phyloP scores from a whole-genome alignment of 2,888 invertebrate species.

The Lordiphosa andalusiaca region DNA sequence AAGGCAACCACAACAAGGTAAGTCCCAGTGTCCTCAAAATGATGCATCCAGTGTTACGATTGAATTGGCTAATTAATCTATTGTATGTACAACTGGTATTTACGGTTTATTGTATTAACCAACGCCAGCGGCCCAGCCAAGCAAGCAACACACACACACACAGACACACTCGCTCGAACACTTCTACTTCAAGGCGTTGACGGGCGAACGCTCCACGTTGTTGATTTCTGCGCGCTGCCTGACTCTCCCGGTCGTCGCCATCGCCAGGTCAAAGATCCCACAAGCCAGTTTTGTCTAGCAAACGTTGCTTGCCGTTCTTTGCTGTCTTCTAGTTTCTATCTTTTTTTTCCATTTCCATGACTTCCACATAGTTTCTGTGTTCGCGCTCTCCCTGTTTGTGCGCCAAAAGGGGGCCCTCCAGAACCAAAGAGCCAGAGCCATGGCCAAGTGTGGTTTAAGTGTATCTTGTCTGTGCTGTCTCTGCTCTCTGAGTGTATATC shows the following conservation, averaged over 20 bases:
- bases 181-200: conserved; percentile 51
- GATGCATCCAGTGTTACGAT: conserved; percentile 4
- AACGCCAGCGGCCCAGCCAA: conserved; percentile 22
- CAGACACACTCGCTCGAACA: conserved; percentile 8
- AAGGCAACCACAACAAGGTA: conserved; percentile 19
- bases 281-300: conserved; percentile 72
- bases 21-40: conserved; percentile 25
- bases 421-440: conserved; percentile 29
- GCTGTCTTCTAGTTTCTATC: conserved; percentile 20
- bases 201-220: conserved; percentile 62
- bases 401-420: conserved; percentile 46
- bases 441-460: conserved; percentile 32
- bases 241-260: conserved; percentile 65
- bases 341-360: conserved; percentile 53
- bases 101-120: conserved; percentile 71
- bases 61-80: conserved; percentile 49
- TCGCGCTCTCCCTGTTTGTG: conserved; percentile 29
- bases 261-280: conserved; percentile 79
- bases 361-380: conserved; percentile 47
- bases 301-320: conserved; percentile 49
- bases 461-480: conserved; percentile 16
- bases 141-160: conserved; percentile 20
- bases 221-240: conserved; percentile 40
- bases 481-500: conserved; percentile 48
- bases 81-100: conserved; percentile 64